Evolutionary conservation across 30 jellyfish, hydroid and myxozoan genomes (phyloP).

Genomic region (Morbakka virulenta): DNA sequence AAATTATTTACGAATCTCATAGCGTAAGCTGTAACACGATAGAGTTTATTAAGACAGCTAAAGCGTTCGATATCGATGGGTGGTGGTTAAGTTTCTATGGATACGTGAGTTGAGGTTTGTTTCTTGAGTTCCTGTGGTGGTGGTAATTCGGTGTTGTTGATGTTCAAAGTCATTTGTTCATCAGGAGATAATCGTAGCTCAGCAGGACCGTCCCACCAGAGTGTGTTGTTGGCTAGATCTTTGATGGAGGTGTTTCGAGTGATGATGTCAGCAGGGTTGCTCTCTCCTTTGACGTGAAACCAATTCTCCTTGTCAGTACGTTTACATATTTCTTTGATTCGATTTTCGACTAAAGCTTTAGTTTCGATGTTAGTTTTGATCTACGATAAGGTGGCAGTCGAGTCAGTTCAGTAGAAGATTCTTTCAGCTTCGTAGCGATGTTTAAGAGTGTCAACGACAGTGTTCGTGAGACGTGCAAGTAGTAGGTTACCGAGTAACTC

Average conservation of each 20-base stretch:
- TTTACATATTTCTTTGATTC: conserved; percentile 16
- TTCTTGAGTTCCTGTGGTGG: too few relatives aligned
- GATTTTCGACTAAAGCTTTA: conserved; percentile 21
- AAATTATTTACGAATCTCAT: conserved; percentile 1
- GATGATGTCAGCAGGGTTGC: neutral
- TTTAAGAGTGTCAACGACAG: conserved; percentile 1
- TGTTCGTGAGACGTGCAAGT: conserved; percentile 21
- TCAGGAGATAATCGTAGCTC: too few relatives aligned
- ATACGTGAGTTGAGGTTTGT: too few relatives aligned
- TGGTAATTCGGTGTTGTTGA: too few relatives aligned
- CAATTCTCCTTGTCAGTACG: neutral
- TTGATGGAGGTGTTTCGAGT: neutral
- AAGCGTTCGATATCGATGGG: too few relatives aligned
- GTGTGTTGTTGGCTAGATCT: neutral
- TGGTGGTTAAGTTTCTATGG: too few relatives aligned
- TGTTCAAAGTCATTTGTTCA: too few relatives aligned
- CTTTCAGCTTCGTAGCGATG: neutral
- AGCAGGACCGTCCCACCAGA: too few relatives aligned
- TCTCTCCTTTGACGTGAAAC: neutral
- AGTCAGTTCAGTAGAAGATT: conserved; percentile 10
- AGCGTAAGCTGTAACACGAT: conserved; percentile 16
- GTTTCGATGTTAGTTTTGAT: conserved; percentile 17
- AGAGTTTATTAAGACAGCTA: neutral
- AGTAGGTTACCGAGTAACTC: too few relatives aligned
- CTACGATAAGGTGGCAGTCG: conserved; percentile 12